Evolutionary conservation across 1,140 invertebrate genomes (phyloP), one percentile per base, ranked within the genome.

Genomic region (Ephestia elutella): DNA sequence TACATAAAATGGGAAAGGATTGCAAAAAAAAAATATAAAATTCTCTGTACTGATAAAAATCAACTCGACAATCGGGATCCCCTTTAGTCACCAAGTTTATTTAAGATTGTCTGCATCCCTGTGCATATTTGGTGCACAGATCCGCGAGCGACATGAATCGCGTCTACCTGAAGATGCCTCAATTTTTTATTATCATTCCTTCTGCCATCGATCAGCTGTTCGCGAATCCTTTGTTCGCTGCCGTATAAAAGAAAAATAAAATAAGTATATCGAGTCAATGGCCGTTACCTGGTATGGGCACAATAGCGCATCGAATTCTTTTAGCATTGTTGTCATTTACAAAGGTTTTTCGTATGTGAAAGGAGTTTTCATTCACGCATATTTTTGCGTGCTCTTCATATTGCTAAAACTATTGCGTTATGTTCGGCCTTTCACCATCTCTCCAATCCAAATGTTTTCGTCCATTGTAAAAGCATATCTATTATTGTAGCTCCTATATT

Each of bases 181-280:
- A 60, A 57, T 57, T 56, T 57, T 49, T 18, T 54, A 28, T 28
- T 28, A 17, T 54, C 32, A 58, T 65, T 21, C 20, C 17, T 66
- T 70, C 70, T 73, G 54, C 49, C 35, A 13, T 17, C 65, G 55
- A 76, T 73, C 72, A 76, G 73, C 69, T 79, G 69, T 68, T 57
- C 53, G 13, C 50, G 58, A 54, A n/a, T 54, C 62, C 60, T 70
- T 76, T 74, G 75, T 78, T 64, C 59, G 50, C 55, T 64, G 28
- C 32, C 56, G 59, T 62, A 66, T 25, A 53, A 15, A 25, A 15
- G 9, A 5, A 18, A 17, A 3, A 13, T 48, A 48, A 48, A 48
- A 18, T 50, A 32, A 7, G 9, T 53, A 15, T 53, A 25, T 53
- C 19, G 21, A 21, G 50, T 53, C 50, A 53, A 53, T 53, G 21